These are phyloP conservation scores for Cynocephalus volans DNA, from an alignment of 2,113 vertebrate genomes.

Conservation along the genomic window DNA sequence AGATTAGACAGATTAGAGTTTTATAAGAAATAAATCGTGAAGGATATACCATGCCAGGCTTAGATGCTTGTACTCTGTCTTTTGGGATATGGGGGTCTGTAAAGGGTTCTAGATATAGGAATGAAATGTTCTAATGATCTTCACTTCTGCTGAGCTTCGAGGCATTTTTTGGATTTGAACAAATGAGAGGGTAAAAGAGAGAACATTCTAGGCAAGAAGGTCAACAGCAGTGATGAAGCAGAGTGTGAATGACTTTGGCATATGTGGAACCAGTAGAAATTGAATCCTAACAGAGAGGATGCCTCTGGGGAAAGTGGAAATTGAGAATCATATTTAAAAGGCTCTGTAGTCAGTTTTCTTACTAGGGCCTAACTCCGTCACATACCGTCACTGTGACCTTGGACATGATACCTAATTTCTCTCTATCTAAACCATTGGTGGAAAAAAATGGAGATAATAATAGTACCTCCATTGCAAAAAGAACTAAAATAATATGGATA, in stretches of 20 bases:
- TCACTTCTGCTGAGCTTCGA: not conserved
- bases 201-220: not conserved
- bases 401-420: not conserved
- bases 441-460: not conserved
- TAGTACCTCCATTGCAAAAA: not conserved
- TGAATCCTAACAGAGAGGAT: no score
- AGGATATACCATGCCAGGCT: not conserved
- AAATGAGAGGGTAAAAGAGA: not conserved
- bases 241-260: not conserved
- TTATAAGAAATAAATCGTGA: not conserved
- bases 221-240: not conserved
- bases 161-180: not conserved
- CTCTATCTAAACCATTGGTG: not conserved
- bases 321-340: not conserved
- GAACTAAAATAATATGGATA: not conserved
- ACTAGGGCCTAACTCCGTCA: not conserved
- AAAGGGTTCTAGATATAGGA: not conserved
- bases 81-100: not conserved
- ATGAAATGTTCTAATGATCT: not conserved
- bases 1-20: not conserved
- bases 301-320: not conserved
- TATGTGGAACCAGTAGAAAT: not conserved
- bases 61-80: not conserved
- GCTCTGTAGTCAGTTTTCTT: not conserved
- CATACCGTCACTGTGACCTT: not conserved